Evolutionary conservation across 1,140 invertebrate genomes (phyloP), one percentile per base, ranked within the genome.

Genomic region (Scaptodrosophila lebanonensis): DNA sequence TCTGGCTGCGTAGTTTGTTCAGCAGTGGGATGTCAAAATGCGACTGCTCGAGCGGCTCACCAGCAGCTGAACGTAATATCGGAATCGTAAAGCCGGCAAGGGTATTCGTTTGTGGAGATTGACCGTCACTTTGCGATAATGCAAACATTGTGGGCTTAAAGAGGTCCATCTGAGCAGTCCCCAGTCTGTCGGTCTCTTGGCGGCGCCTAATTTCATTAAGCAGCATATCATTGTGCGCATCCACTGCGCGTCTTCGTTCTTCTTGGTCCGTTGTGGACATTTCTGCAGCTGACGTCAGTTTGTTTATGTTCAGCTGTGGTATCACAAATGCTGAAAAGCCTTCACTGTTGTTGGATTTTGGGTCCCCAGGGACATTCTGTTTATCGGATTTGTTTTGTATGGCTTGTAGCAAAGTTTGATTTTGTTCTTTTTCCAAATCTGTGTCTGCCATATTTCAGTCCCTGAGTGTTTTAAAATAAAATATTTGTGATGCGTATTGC

Each of bases 201-300:
- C 58, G 39, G 9, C 48, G 49, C 1, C 42, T 60, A 13, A 76
- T 77, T 22, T 53, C 72, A 8, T 77, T 44, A 2, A 77, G 57
- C 1, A 76, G 51, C 12, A 29, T 2, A 29, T 59, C 44, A 33
- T 77, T 76, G 15, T 51, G 62, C 2, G 45, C 57, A 11, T 66
- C 50, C 1, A 53, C 54, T n/a, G 45, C 52, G 9, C 51, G 57
- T 1, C 42, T 49, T 1, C 49, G 54, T 6, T 42, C 43, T n/a
- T 50, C 51, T 27, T 62, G 50, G 22, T 43, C 60, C 4, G 49
- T 48, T 3, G 33, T 12, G 20, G 56, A 13, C 5, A 25, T 40
- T 0, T 16, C 12, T 3, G 42, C 12, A 13, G 25, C 33, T 6
- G 27, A 6, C n/a, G 39, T 57, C 16, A 39, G 12, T 30, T 62